phyloP scores from a whole-genome alignment of 1,140 invertebrate genomes.

The Drosophila kepulauana region DNA sequence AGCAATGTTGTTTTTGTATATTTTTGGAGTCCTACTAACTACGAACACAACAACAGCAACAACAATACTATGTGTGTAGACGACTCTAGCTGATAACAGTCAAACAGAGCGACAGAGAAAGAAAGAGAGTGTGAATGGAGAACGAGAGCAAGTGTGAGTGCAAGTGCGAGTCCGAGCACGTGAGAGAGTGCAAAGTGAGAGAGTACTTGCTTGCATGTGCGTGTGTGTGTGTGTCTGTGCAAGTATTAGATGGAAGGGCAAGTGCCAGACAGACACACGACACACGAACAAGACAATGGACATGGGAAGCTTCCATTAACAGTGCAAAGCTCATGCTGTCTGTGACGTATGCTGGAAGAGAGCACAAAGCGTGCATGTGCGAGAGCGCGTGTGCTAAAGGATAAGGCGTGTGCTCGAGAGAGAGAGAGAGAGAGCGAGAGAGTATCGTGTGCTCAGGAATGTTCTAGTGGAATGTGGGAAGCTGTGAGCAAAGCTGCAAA shows the following conservation, averaged over 20 bases:
- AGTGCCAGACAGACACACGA: slow-evolving; percentile 6
- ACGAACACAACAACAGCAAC: background rate
- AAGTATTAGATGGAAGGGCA: slow-evolving; percentile 1
- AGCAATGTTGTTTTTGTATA: background rate
- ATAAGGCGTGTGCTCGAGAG: background rate
- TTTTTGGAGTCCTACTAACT: slow-evolving; percentile 43
- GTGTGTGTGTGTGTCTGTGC: background rate
- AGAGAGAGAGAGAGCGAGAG: background rate
- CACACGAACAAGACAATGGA: slow-evolving; percentile 9
- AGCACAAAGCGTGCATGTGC: background rate
- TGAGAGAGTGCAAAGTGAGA: background rate
- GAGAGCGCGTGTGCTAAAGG: background rate
- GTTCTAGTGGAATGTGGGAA: slow-evolving; percentile 11
- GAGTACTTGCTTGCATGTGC: background rate
- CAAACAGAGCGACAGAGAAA: background rate
- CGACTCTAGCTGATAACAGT: slow-evolving; percentile 41
- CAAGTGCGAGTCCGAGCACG: background rate
- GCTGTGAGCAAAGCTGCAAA: background rate
- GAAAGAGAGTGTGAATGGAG: slow-evolving; percentile 2
- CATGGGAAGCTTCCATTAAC: slow-evolving; percentile 40
- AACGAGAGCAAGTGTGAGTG: background rate
- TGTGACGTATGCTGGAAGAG: slow-evolving; percentile 21
- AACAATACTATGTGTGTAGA: background rate
- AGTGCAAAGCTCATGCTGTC: slow-evolving; percentile 36
- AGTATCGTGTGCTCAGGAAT: background rate